phyloP scores from a whole-genome alignment of 2,888 invertebrate genomes.

The Melikaiella ostensackeni region DNA sequence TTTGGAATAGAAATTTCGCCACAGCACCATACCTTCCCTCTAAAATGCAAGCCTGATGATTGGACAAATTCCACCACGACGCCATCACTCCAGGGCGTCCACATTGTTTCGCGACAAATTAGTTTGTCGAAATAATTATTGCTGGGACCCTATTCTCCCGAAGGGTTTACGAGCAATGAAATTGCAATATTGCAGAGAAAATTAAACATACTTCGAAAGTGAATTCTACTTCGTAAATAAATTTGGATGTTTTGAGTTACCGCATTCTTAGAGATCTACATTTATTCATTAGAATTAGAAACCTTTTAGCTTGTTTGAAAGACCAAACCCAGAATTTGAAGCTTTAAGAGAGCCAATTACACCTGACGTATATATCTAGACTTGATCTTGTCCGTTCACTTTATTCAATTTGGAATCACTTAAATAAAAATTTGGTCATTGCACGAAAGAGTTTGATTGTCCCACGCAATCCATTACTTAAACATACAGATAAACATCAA shows the following conservation, averaged over 20 bases:
- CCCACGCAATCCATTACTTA: constrained; percentile 28
- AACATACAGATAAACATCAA: neutral
- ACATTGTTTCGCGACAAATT: constrained; percentile 68
- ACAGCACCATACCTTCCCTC: neutral
- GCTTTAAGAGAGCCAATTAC: constrained; percentile 12
- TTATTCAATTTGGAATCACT: constrained; percentile 10
- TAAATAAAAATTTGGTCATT: constrained; percentile 12
- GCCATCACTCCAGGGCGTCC: constrained; percentile 6
- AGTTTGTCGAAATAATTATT: constrained; percentile 61
- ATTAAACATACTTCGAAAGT: neutral
- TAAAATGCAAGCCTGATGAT: constrained; percentile 14
- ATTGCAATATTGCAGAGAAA: neutral
- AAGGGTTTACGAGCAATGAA: neutral
- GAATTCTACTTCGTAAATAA: too few relatives aligned
- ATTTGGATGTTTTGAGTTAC: too few relatives aligned
- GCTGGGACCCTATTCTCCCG: constrained; percentile 3
- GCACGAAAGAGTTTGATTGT: neutral
- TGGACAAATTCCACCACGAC: constrained; percentile 20
- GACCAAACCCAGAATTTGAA: neutral
- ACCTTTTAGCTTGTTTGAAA: constrained; percentile 1
- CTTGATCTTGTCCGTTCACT: constrained; percentile 15
- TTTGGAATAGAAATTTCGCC: constrained; percentile 35
- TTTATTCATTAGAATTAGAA: too few relatives aligned
- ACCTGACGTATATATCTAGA: constrained; percentile 5
- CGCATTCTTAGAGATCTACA: too few relatives aligned